Base-by-base conservation (phyloP, 2,113 vertebrate genomes). In the Poeciliopsis retropinna region DNA sequence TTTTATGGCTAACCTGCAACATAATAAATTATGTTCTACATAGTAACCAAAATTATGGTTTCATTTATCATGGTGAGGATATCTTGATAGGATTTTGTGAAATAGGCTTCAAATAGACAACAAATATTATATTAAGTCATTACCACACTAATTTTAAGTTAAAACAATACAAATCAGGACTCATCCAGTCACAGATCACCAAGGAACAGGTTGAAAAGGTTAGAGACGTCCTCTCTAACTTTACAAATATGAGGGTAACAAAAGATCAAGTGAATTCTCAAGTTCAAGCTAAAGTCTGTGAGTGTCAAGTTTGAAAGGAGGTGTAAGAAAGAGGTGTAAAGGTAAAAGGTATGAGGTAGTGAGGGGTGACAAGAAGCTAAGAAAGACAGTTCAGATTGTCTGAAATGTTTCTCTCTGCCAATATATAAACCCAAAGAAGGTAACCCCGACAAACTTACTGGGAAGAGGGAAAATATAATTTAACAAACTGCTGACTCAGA, bases 271-370 rank as follows among this genome's bases (percentile, higher is more conserved):
- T 11, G 10, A 37, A 37, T 37, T 37, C 34, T 37, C 34, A 37
- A 37, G 34, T 54, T 44, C 41, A 44, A 5, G 41, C 41, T 44
- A 0, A 75, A 63, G 57, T 30, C 19, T 22, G 7, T 3, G 2
- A 22, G 51, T 54, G 51, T 54, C 19, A 54, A 25, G 17, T 54
- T 54, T 22, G 51, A 54, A 54, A 22, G 22, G 51, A 22, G 51
- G 19, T 54, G 51, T 25, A 54, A 54, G 22, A 54, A 90, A 83
- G 75, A 87, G 85, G 87, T 92, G 90, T 76, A 60, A 88, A 64
- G 70, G 70, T 76, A 41, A 84, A 85, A 83, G 78, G 28, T 64
- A 73, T 62, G 64, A 67, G 66, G 57, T 66, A 37, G 76, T 81
- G 70, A 81, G 68, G 76, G 67, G 28, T 29, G 22, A 76, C n/a